Evolutionary conservation across 1,140 invertebrate species (phyloP).

Genomic region (Anoplophora glabripennis): DNA sequence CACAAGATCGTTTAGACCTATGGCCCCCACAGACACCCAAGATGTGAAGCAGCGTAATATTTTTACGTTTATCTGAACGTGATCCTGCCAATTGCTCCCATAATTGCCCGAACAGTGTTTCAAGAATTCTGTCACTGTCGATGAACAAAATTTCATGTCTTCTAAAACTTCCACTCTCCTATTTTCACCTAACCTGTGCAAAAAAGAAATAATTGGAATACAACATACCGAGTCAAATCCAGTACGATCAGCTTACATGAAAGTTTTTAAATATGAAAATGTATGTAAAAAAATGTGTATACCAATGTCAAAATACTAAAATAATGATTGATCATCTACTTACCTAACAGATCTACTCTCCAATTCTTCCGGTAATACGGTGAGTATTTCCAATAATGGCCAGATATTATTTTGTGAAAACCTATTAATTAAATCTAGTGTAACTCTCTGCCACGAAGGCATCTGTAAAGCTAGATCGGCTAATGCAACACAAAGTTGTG

Average conservation of each 20-base stretch:
- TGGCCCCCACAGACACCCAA: constrained; percentile 72
- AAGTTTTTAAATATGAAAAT: too few relatives aligned
- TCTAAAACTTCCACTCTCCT: constrained; percentile 77
- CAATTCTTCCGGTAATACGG: constrained; percentile 94
- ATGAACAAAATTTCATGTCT: constrained; percentile 68
- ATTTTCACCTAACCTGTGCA: constrained; percentile 73
- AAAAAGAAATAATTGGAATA: too few relatives aligned
- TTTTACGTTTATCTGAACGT: constrained; percentile 57
- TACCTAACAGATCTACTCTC: constrained; percentile 70
- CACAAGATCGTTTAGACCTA: constrained; percentile 62
- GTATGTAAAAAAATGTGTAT: too few relatives aligned
- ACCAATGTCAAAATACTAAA: neutral
- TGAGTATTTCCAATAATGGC: constrained; percentile 88
- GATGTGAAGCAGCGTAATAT: constrained; percentile 76
- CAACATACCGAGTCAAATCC: too few relatives aligned
- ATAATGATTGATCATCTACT: constrained; percentile 6
- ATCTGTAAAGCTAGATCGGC: constrained; percentile 94
- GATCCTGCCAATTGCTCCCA: constrained; percentile 52
- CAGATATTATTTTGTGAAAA: constrained; percentile 66
- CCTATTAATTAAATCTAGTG: constrained; percentile 77
- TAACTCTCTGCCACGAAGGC: constrained; percentile 85
- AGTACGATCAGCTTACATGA: too few relatives aligned
- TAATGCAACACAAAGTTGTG: constrained; percentile 87
- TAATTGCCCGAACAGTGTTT: constrained; percentile 66
- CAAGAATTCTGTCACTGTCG: constrained; percentile 71